Base-by-base conservation (phyloP, 2,113 vertebrate genomes). In the Neodontobutis hainanensis region DNA sequence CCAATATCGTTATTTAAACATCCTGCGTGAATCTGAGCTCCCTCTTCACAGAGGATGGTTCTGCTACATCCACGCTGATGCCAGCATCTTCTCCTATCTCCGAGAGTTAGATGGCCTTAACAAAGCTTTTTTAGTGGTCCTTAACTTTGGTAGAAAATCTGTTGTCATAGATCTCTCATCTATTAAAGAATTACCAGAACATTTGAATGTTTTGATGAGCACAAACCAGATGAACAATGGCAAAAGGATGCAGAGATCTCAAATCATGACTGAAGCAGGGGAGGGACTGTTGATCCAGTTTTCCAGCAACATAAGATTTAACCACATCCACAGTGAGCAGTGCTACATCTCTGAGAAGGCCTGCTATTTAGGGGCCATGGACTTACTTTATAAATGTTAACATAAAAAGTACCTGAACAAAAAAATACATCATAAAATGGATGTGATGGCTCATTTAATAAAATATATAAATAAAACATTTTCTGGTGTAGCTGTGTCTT, bases 311-410 rank as follows among this genome's bases (percentile, higher is more conserved):
- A 77, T 80, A 11, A 90, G 83, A 10, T 88, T 95, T 67, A 91
- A 98, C 68, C 73, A 40, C 0, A 88, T 68, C 70, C 82, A 91
- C 46, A 62, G 66, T 10, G 86, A 88, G 47, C 89, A 87, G 15
- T 99, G 97, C 77, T 98, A 93, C 51, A 65, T 98, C 65, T 94
- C 96, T 49, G 93, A 93, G 79, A 96, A 92, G 70, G 96, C 95
- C 35, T 99, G 97, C 83, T 99, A 97, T 64, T 84, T 95, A 45
- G 89, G 82, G 2, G 80, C 19, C 8, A 11, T 99, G 0, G 79
- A 91, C 85, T 87, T 99, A 61, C 89, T 99, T 34, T 93, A 96
- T 0, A 68, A 50, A 59, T 94, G 90, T 75, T 96, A 88, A 89
- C 12, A 62, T 84, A 38, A 68, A 27, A 42, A 5, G 16, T 0